phyloP scores from a whole-genome alignment of 1,140 invertebrate species.

The Zaprionus africanus region DNA sequence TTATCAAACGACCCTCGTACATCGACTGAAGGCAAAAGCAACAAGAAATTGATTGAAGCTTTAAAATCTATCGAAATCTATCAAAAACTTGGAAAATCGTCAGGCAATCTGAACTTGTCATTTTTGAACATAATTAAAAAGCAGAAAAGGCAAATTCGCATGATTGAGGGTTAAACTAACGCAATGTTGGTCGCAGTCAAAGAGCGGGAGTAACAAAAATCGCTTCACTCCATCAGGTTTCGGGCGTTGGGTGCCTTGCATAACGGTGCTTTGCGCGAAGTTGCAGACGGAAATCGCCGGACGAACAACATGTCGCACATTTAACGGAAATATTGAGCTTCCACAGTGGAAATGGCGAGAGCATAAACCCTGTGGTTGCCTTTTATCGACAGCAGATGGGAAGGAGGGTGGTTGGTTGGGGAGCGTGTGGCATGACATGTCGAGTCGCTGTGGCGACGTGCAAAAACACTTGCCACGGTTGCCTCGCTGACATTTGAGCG shows the following conservation, averaged over 20 bases:
- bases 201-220: background rate
- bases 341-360: constrained; percentile 31
- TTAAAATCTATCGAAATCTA: background rate
- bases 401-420: background rate
- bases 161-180: background rate
- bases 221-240: background rate
- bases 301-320: constrained; percentile 64
- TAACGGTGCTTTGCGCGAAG: constrained; percentile 17
- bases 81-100: background rate
- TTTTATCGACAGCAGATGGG: constrained; percentile 18
- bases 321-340: constrained; percentile 72
- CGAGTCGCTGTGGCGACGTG: constrained; percentile 45
- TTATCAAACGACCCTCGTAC: too few species aligned
- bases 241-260: background rate
- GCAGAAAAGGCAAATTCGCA: background rate
- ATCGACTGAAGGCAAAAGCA: too few species aligned
- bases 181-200: background rate
- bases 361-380: constrained; percentile 13
- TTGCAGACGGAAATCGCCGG: constrained; percentile 61
- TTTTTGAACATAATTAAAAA: background rate
- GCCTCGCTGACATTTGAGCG: constrained; percentile 67
- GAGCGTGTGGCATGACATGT: constrained; percentile 14
- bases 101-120: background rate
- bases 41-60: background rate
- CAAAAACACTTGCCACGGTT: constrained; percentile 39